Base-by-base conservation (phyloP, 2,888 invertebrate species). In the Sepiola atlantica region DNA sequence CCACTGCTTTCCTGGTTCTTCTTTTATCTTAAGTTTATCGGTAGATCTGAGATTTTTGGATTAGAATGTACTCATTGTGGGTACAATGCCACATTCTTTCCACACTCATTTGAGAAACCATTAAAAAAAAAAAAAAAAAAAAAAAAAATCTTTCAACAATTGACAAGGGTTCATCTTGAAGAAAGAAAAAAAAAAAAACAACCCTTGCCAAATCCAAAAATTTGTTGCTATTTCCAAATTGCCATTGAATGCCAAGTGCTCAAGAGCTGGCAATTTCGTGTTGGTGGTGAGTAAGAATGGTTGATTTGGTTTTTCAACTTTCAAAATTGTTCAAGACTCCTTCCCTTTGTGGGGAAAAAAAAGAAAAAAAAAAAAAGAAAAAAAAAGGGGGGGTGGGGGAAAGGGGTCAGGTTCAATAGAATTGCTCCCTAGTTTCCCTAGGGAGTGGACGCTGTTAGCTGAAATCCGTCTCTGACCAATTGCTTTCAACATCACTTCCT, bases 401-500 rank as follows among this genome's bases (percentile, higher is more conserved):
- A n/a, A n/a, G 35, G 24, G 16, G 14, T 35, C 92, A 92, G 16
- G 24, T 45, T 54, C 35, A 92, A 77, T 77, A n/a, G 16, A 28
- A 91, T 35, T 91, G 45, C 91, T 91, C 45, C 91, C 91, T 91
- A 54, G 45, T 92, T 28, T 77, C 77, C 32, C 77, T 77, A 77
- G 77, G 77, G 77, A 77, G 77, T 0, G 77, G 77, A 77, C 32
- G 92, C 92, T 32, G 93, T 55, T 95, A 96, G 94, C 96, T 96
- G 92, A 96, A 96, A 45, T 97, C 97, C 94, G 96, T 96, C 93
- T 97, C 97, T 45, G 97, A 97, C 96, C 96, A 96, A 8, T 96
- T 96, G 94, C 97, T 96, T 94, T 97, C 97, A 90, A 96, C 96
- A 95, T 97, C 97, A 96, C 96, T 96, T 90, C 96, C 96, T 92